Percentiles rank a stretch among this genome's conserved stretches.
Conservation (phyloP, 1,140 invertebrate species). For the Platorchestia sp. region DNA sequence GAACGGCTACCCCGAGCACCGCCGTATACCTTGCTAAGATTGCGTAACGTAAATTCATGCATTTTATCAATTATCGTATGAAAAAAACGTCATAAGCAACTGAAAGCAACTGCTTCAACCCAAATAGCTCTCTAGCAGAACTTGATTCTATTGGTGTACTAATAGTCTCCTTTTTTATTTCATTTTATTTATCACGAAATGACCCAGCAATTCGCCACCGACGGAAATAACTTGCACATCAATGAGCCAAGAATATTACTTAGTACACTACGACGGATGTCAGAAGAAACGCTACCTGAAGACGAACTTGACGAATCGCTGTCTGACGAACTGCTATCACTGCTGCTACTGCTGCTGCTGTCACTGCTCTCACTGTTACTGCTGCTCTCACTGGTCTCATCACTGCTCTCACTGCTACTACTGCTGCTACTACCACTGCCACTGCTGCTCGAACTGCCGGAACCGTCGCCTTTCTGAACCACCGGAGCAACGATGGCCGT, state of each 20-base stretch:
- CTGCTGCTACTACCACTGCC: slow-evolving; percentile 58
- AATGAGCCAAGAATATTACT: not conserved
- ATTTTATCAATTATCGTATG: too few relatives aligned
- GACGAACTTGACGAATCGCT: slow-evolving; percentile 50
- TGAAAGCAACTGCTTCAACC: too few relatives aligned
- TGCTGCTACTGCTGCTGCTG: slow-evolving; percentile 67
- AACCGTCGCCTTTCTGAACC: slow-evolving; percentile 60
- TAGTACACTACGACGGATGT: not conserved
- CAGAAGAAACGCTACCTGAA: not conserved
- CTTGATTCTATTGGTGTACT: too few relatives aligned
- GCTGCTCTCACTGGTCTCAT: slow-evolving; percentile 60
- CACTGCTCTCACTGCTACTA: slow-evolving; percentile 66
- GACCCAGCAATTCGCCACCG: too few relatives aligned
- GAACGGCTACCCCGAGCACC: not conserved
- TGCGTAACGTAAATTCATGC: too few relatives aligned
- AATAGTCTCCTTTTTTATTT: too few relatives aligned
- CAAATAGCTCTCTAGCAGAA: too few relatives aligned
- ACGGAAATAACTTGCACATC: too few relatives aligned
- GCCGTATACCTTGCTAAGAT: too few relatives aligned
- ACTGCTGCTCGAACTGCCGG: slow-evolving; percentile 46
- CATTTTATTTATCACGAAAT: too few relatives aligned
- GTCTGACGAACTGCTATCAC: slow-evolving; percentile 13
- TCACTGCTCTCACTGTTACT: slow-evolving; percentile 62
- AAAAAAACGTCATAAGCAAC: too few relatives aligned
- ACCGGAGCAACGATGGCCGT: slow-evolving; percentile 68